Percentiles rank a stretch among this genome's conserved stretches.
Evolutionary conservation across 1,140 invertebrate species (phyloP).

Genomic region (Hylaeus volcanicus): DNA sequence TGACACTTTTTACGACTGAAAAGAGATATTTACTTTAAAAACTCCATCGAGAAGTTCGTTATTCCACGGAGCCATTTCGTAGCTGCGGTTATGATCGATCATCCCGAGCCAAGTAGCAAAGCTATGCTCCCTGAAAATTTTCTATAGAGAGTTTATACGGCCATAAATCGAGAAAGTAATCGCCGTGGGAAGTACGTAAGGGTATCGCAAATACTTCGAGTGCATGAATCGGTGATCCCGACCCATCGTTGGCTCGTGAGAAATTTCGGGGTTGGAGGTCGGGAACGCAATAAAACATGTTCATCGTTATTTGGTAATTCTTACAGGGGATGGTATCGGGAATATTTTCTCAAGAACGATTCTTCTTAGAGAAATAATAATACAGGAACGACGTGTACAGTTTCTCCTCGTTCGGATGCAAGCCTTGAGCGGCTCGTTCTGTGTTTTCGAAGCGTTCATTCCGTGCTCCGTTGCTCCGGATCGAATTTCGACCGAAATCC

Average conservation of each 20-base stretch:
- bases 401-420: neutral
- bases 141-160: constrained; percentile 34
- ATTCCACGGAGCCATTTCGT: constrained; percentile 20
- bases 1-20: neutral
- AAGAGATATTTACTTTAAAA: constrained; percentile 27
- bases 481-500: neutral
- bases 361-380: neutral
- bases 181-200: constrained; percentile 12
- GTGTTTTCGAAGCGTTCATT: neutral
- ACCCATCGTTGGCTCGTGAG: neutral
- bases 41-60: constrained; percentile 11
- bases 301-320: neutral
- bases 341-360: neutral
- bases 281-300: neutral
- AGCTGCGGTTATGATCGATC: constrained; percentile 36
- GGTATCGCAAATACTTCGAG: constrained; percentile 31
- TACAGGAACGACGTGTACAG: too few relatives aligned
- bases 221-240: neutral
- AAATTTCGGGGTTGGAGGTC: neutral
- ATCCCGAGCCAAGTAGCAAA: neutral
- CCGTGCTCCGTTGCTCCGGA: neutral
- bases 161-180: constrained; percentile 43
- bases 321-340: too few relatives aligned
- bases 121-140: constrained; percentile 26
- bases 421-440: too few relatives aligned